Base-by-base conservation (phyloP, 35 echinoderm and acorn worm genomes). In the Chiridota heheva region DNA sequence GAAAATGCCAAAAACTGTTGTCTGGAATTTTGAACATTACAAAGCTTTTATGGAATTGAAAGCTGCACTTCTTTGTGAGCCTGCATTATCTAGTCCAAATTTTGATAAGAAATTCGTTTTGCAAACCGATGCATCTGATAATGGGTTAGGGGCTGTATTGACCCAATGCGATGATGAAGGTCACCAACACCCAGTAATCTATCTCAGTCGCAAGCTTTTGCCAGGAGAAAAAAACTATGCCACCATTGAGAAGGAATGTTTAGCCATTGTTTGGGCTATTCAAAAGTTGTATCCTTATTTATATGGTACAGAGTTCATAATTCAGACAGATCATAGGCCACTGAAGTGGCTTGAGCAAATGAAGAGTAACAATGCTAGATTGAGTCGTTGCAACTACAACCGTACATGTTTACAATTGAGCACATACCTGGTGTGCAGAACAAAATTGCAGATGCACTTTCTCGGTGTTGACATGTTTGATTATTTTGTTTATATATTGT, bases 231-330 rank as follows among this genome's bases (percentile, higher is more conserved):
- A 56, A 57, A 15, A 66, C 28, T 69, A 82, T 68, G 34, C 58
- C 20, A 82, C 29, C 33, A 51, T 82, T 25, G 78, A 82, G 40
- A 82, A 82, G 68, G 78, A 82, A 69, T 82, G 78, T 48, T 51
- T 82, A 57, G 78, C 78, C 16, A 61, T 83, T 40, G 20, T 83
- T 31, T 83, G 63, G 66, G 79, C 79, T 22, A 49, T 82, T 5
- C n/a, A 15, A 1, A n/a, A 69, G 42, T 70, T 83, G 31, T 31
- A 55, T 32, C 36, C 43, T 51, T 83, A 83, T 47, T 17, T 83
- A 32, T 83, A 34, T 83, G 80, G 80, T 48, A 43, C 63, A 20
- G 42, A 67, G 15, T 48, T 83, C 63, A 55, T 70, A 26, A 45
- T 83, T 2, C 80, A 70, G 41, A 83, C 80, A 46, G 62, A 83